Base-by-base conservation (phyloP, 2,797 vertebrate species). In the Enteromius thamalakanensis region DNA sequence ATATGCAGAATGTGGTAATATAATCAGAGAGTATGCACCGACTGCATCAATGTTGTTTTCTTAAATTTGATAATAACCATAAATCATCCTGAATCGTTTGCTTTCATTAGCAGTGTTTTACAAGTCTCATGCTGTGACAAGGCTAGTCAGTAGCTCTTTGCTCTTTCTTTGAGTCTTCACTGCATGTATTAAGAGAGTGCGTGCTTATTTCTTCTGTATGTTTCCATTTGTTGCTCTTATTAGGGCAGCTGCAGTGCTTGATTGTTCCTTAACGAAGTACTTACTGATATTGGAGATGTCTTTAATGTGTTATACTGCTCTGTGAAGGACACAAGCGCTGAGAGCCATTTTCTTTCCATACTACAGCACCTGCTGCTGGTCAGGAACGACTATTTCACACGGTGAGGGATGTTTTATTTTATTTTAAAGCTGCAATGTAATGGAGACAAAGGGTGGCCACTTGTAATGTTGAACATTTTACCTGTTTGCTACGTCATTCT, bases 351-450 rank as follows among this genome's bases (percentile, higher is more conserved):
- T 87, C 95, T 99, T 87, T 99, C 98, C 85, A 97, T 99, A 91
- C 95, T 99, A 85, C 98, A 99, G 85, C 98, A 99, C 93, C 96
- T 99, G 90, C 90, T 98, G 91, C 93, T 99, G 68, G 95, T 99
- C 93, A 93, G 97, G 88, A 98, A 98, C 85, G 97, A 99, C 91
- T 93, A 94, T 93, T 95, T 96, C 92, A 93, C 97, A 93, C 95
- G 97, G 98, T 98, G 96, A 94, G 93, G 4, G 8, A 69, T 69
- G 6, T n/a, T 14, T 29, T 1, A 3, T 79, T 77, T 77, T 1
- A 21, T 34, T 51, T n/a, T 3, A 34, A 19, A 47, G 26, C 19
- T 17, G 40, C 14, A 9, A 14, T 55, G 49, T 37, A 55, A 53
- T 53, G 1, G 21, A 49, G 8, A 10, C 45, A 72, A 11, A 72